phyloP scores from a whole-genome alignment of 2,888 invertebrate genomes.

The Cantharis flavilabris region DNA sequence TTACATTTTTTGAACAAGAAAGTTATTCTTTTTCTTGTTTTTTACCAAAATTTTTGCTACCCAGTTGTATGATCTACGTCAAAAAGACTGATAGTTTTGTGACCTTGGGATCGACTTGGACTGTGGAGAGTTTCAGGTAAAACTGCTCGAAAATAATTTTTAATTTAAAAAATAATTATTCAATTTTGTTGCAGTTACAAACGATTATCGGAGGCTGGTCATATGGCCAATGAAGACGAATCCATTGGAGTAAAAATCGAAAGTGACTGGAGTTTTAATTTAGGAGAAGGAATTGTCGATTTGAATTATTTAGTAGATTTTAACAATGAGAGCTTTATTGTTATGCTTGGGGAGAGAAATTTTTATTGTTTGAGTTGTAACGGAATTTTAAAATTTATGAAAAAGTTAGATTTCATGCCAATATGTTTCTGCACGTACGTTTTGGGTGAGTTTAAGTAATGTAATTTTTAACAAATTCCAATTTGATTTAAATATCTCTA shows the following conservation, averaged over 20 bases:
- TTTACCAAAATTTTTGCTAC: conserved; percentile 79
- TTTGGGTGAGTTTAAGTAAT: conserved; percentile 60
- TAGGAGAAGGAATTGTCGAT: conserved; percentile 67
- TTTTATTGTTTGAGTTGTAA: conserved; percentile 80
- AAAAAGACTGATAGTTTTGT: conserved; percentile 84
- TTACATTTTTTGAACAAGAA: conserved; percentile 93
- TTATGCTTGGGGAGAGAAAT: conserved; percentile 84
- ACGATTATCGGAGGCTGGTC: conserved; percentile 73
- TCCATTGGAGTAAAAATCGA: conserved; percentile 63
- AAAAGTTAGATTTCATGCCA: conserved; percentile 84
- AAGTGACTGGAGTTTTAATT: conserved; percentile 80
- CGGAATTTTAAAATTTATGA: conserved; percentile 80
- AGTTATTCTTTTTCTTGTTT: conserved; percentile 82
- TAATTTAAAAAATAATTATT: neutral
- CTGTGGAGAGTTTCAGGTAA: conserved; percentile 77
- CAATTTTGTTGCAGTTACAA: conserved; percentile 67
- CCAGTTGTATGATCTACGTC: conserved; percentile 83
- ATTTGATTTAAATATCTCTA: too few relatives aligned
- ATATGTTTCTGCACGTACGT: conserved; percentile 75
- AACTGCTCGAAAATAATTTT: neutral
- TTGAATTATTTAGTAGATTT: conserved; percentile 51
- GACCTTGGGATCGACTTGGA: conserved; percentile 80
- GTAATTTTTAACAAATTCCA: too few relatives aligned
- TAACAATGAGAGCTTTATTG: conserved; percentile 72
- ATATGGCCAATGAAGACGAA: conserved; percentile 61